A percentile compares a stretch with the other conserved stretches of the same genome.
phyloP scores from a whole-genome alignment of 2,888 invertebrate species.

The Neuroscelio doddi region DNA sequence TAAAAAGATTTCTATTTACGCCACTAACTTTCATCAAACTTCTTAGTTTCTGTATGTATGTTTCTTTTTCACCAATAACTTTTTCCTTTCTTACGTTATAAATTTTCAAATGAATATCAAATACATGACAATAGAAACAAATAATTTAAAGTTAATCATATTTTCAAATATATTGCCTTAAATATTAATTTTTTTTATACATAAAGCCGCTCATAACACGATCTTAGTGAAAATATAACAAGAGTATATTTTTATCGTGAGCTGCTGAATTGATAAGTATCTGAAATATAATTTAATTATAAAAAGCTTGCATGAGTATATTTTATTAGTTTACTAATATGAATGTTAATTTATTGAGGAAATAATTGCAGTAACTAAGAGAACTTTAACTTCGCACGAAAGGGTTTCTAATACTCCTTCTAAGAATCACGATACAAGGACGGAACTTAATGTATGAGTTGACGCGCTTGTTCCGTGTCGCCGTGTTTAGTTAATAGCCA shows the following conservation, averaged over 20 bases:
- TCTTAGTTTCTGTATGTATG: slow-evolving; percentile 25
- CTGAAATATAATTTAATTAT: no score
- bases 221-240: no score
- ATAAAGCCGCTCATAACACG: no score
- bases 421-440: slow-evolving; percentile 57
- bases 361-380: slow-evolving; percentile 37
- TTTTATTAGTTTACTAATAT: background rate
- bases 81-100: slow-evolving; percentile 13
- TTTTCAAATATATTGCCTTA: no score
- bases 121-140: no score
- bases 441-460: slow-evolving; percentile 59
- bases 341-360: slow-evolving; percentile 12
- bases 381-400: slow-evolving; percentile 37
- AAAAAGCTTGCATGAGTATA: no score
- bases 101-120: no score
- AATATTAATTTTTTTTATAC: no score
- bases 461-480: slow-evolving; percentile 64
- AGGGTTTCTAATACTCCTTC: slow-evolving; percentile 52
- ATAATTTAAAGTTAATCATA: no score
- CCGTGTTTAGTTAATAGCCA: slow-evolving; percentile 64
- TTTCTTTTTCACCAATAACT: slow-evolving; percentile 13
- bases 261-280: no score
- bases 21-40: slow-evolving; percentile 42
- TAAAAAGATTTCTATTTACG: slow-evolving; percentile 69
- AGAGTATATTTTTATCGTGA: no score